phyloP scores from a whole-genome alignment of 1,140 invertebrate genomes.

The Zaprionus taronus region DNA sequence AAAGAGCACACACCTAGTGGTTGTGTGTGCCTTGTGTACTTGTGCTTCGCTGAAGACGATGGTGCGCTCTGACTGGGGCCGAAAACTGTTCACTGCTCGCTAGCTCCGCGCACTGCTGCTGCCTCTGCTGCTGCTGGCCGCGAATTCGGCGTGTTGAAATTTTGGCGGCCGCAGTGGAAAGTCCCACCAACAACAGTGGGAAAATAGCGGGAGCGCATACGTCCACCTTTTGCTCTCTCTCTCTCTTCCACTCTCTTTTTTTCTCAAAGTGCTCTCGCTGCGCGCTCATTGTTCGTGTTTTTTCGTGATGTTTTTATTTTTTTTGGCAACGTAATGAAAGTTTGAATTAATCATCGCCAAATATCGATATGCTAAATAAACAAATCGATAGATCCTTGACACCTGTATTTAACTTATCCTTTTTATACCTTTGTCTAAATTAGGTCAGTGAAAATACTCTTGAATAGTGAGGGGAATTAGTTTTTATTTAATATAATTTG shows the following conservation, averaged over 20 bases:
- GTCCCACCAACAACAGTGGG: conserved; percentile 65
- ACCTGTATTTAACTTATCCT: background rate
- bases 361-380: background rate
- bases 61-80: conserved; percentile 72
- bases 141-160: conserved; percentile 56
- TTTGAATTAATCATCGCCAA: conserved; percentile 3
- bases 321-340: conserved; percentile 22
- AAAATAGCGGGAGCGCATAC: conserved; percentile 56
- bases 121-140: conserved; percentile 25
- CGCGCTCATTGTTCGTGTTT: conserved; percentile 5
- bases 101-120: conserved; percentile 37
- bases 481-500: too few relatives aligned
- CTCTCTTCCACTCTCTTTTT: background rate
- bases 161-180: conserved; percentile 47
- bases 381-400: conserved; percentile 14
- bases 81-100: conserved; percentile 49
- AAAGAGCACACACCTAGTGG: conserved; percentile 79
- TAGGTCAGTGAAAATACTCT: too few relatives aligned
- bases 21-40: conserved; percentile 54
- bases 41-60: conserved; percentile 80
- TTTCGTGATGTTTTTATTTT: conserved; percentile 29
- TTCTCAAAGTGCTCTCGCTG: conserved; percentile 7
- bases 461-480: too few relatives aligned
- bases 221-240: conserved; percentile 20
- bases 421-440: background rate